These are phyloP conservation scores for Laothoe populi DNA, from an alignment of 2,888 invertebrate genomes.

Conservation along the genomic window DNA sequence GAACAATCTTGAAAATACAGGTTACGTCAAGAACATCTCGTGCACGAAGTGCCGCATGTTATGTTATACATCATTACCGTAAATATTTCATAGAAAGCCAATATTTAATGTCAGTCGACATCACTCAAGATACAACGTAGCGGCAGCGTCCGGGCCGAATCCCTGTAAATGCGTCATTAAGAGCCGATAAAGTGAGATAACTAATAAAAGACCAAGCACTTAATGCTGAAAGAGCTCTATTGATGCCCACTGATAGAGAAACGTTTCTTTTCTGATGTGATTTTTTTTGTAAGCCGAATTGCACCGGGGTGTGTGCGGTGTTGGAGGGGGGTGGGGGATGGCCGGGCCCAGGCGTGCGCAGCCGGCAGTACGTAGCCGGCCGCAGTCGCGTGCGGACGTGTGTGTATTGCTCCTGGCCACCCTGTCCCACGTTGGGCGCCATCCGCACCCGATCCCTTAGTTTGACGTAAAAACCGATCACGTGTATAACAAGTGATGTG, in stretches of 20 bases:
- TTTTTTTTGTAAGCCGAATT: slow-evolving; percentile 77
- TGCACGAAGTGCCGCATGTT: background rate
- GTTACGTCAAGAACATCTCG: background rate
- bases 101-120: background rate
- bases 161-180: slow-evolving; percentile 68
- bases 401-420: slow-evolving; percentile 39
- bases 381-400: slow-evolving; percentile 54
- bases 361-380: slow-evolving; percentile 70
- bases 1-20: background rate
- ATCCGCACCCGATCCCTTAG: slow-evolving; percentile 51
- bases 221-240: slow-evolving; percentile 66
- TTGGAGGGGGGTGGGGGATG: slow-evolving; percentile 56
- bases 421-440: slow-evolving; percentile 70
- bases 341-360: slow-evolving; percentile 80
- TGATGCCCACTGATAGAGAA: slow-evolving; percentile 75
- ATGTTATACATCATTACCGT: background rate
- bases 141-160: slow-evolving; percentile 50
- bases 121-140: background rate
- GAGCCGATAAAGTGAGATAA: slow-evolving; percentile 60
- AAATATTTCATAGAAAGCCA: background rate
- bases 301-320: slow-evolving; percentile 54
- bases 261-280: slow-evolving; percentile 73
- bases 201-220: slow-evolving; percentile 70
- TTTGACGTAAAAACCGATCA: slow-evolving; percentile 43
- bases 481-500: slow-evolving; percentile 35